Conservation (phyloP, 1,140 invertebrate genomes). For the Lepidurus apus region DNA sequence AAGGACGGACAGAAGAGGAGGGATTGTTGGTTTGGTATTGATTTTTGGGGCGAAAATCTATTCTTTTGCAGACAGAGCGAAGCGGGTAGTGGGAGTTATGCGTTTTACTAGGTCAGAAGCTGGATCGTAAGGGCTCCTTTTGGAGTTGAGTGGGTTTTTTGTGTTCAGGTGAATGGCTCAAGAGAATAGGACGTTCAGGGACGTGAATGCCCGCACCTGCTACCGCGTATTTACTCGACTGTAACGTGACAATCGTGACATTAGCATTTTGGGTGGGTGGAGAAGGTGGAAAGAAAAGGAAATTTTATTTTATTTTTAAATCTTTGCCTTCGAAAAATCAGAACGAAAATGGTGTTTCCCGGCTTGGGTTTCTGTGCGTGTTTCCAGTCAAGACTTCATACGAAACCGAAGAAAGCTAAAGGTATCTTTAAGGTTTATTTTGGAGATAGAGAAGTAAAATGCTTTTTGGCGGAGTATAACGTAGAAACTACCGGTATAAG, state of each 20-base stretch:
- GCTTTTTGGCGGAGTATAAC: no score
- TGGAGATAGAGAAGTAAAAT: neutral
- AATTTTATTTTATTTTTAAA: neutral
- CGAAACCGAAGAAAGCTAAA: neutral
- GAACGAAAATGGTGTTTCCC: neutral
- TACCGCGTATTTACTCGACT: no score
- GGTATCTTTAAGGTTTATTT: no score
- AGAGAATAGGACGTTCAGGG: no score
- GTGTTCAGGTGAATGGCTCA: no score
- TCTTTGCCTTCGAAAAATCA: no score
- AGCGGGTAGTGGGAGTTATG: constrained; percentile 2
- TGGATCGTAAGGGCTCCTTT: neutral
- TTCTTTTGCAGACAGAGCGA: neutral
- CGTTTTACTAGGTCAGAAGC: constrained; percentile 13
- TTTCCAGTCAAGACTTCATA: neutral
- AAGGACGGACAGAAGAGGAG: neutral
- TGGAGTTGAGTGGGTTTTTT: no score
- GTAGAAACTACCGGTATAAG: no score
- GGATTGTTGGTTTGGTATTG: neutral
- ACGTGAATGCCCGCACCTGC: no score
- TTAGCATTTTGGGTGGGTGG: no score
- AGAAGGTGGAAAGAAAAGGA: neutral
- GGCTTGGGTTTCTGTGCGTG: neutral
- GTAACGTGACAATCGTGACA: no score
- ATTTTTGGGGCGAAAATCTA: neutral